Percentiles rank a stretch among this genome's conserved stretches.
Conservation (phyloP, 1,140 invertebrate genomes). For the Cherax quadricarinatus region DNA sequence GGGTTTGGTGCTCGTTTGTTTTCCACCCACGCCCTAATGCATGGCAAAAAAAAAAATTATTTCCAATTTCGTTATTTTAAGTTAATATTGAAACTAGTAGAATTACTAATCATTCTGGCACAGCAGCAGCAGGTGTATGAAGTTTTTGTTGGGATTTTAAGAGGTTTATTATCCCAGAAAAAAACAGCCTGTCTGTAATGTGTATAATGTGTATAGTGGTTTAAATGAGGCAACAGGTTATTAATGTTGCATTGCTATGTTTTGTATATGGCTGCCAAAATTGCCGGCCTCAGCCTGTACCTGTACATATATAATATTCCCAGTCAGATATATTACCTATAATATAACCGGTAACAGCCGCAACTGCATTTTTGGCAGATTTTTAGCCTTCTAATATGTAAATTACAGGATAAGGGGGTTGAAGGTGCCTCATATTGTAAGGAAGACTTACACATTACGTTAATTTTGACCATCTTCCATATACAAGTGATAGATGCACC, state of each 20-base stretch:
- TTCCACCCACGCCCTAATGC: background rate
- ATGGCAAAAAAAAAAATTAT: background rate
- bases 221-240: background rate
- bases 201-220: background rate
- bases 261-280: background rate
- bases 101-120: background rate
- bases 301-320: slow-evolving; percentile 54
- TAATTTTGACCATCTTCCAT: background rate
- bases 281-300: slow-evolving; percentile 33
- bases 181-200: too few species aligned
- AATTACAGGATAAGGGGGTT: background rate
- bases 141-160: background rate
- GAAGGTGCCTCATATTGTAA: background rate
- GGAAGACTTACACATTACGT: too few species aligned
- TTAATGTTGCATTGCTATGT: background rate
- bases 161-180: too few species aligned
- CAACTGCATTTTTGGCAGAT: background rate
- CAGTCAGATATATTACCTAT: slow-evolving; percentile 51
- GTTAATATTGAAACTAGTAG: background rate
- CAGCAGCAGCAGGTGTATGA: background rate
- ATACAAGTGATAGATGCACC: background rate
- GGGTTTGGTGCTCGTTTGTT: background rate
- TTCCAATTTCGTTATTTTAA: background rate
- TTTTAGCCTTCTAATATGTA: background rate
- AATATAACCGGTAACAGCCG: background rate